Base-by-base conservation (phyloP, 2,113 vertebrate species). In the Passer montanus region DNA sequence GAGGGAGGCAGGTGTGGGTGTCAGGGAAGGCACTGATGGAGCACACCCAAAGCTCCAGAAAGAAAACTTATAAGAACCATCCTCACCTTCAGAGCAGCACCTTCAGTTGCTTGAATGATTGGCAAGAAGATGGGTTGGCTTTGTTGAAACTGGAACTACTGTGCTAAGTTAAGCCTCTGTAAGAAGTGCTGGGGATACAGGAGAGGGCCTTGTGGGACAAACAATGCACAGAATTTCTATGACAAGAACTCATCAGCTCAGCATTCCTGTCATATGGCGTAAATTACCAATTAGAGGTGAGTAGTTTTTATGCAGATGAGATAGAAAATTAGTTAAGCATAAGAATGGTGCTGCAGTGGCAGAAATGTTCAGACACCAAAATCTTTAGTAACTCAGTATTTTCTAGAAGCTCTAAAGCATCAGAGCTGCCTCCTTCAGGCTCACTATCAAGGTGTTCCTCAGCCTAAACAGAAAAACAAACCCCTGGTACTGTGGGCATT, bases 181-280 rank as follows among this genome's bases (percentile, higher is more conserved):
- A 13, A 31, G 77, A 84, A 52, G 27, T 4, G 26, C 33, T 23
- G 49, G 52, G 44, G 62, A n/a, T 21, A 30, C 39, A 55, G 56
- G 47, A 49, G 24, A 26, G 66, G 3, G 11, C 23, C 55, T 43
- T 18, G 7, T 17, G 8, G 24, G 39, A n/a, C 15, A 35, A 3
- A 0, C 49, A n/a, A 15, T 1, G 1, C 9, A 41, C 37, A 49
- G 49, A 66, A 62, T 3, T 27, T 22, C 47, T 77, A 8, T 28
- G 26, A 24, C 21, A 47, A 63, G 35, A 85, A 49, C 33, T 60
- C 47, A 26, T 47, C 66, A 67, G 35, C 37, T 84, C 58, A 28
- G 16, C 60, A 49, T 10, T 76, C 41, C 58, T 55, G 49, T 33
- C 67, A 15, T 10, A 28, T 31, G 31, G 44, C 35, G 21, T 22